phyloP scores from a whole-genome alignment of 2,113 vertebrate genomes.

The Oncorhynchus gorbuscha region DNA sequence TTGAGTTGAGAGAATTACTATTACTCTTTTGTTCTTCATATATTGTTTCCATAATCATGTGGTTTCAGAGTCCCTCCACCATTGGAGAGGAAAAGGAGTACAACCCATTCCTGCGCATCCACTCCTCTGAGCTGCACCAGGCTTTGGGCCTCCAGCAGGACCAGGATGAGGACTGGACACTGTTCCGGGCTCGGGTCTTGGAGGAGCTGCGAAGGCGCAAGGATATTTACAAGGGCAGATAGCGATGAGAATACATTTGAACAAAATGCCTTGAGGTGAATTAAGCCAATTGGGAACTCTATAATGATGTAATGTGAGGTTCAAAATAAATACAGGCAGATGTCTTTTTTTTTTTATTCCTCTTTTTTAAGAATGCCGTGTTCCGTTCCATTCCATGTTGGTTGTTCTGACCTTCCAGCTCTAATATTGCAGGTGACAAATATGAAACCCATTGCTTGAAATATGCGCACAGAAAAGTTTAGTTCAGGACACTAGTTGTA shows the following conservation, averaged over 20 bases:
- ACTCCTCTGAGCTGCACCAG: slow-evolving; percentile 81
- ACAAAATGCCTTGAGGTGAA: neutral
- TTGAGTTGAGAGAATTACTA: too few relatives aligned
- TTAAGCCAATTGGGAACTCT: neutral
- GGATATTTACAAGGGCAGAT: slow-evolving; percentile 84
- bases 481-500: neutral
- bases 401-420: neutral
- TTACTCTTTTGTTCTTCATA: too few relatives aligned
- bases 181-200: slow-evolving; percentile 85
- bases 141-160: slow-evolving; percentile 78
- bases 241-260: slow-evolving; percentile 17
- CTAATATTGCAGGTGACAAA: neutral
- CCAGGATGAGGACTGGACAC: slow-evolving; percentile 71
- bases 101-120: slow-evolving; percentile 92
- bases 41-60: neutral
- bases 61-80: slow-evolving; percentile 87
- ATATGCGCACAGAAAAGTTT: neutral
- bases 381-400: neutral
- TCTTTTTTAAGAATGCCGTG: neutral
- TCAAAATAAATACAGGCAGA: neutral
- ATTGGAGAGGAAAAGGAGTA: slow-evolving; percentile 90
- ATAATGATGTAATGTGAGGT: too few relatives aligned
- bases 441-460: neutral
- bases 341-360: too few relatives aligned
- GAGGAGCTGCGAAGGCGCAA: slow-evolving; percentile 87